A percentile compares a stretch with the other conserved stretches of the same genome.
These are phyloP conservation scores for Romanogobio albipinnatus DNA, from an alignment of 2,113 vertebrate genomes.

Conservation along the genomic window DNA sequence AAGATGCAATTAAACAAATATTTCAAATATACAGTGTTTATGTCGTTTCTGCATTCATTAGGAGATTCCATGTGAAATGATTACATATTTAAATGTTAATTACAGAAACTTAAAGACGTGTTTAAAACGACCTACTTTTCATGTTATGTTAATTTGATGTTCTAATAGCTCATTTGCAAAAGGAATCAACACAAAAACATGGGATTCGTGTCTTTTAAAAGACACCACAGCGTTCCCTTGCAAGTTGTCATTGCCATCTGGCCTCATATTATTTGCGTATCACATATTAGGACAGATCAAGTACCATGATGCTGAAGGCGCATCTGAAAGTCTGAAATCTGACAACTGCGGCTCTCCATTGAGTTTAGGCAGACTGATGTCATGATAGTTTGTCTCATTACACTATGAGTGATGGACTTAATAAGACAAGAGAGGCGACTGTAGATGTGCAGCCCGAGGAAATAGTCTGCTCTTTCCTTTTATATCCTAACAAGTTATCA, in stretches of 20 bases:
- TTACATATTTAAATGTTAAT: too few species aligned
- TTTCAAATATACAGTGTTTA: too few species aligned
- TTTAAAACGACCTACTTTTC: not conserved
- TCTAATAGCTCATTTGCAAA: not conserved
- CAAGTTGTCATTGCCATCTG: not conserved
- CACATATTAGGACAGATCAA: not conserved
- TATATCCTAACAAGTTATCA: conserved; percentile 15
- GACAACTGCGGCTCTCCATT: not conserved
- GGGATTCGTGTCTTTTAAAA: not conserved
- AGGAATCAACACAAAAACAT: too few species aligned
- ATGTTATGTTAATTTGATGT: not conserved
- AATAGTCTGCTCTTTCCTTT: not conserved
- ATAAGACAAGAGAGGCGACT: not conserved
- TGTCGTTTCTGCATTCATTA: too few species aligned
- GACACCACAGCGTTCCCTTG: not conserved
- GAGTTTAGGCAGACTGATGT: conserved; percentile 23
- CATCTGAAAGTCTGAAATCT: conserved; percentile 24
- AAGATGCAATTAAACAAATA: too few species aligned
- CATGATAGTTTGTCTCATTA: conserved; percentile 21
- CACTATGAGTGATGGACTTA: conserved; percentile 28
- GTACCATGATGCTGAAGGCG: conserved; percentile 13
- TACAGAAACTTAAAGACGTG: too few species aligned
- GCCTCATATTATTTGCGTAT: not conserved
- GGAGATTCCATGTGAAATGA: too few species aligned
- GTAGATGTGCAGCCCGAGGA: conserved; percentile 2